Conservation (phyloP, 2,113 vertebrate species). For the Dissostichus mawsoni region DNA sequence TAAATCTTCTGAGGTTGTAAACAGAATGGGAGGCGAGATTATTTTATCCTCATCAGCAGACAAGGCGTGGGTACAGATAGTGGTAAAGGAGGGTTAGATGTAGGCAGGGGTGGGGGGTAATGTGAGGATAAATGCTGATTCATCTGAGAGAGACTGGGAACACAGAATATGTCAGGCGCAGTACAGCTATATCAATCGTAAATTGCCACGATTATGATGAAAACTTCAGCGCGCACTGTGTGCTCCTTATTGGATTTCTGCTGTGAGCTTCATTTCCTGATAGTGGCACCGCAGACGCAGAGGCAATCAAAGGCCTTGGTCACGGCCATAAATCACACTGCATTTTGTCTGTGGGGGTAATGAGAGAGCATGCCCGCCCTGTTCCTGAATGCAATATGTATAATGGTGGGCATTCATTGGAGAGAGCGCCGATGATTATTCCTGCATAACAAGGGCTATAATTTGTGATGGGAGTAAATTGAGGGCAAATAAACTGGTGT, state of each 20-base stretch:
- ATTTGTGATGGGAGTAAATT: slow-evolving; percentile 75
- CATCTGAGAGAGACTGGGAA: slow-evolving; percentile 53
- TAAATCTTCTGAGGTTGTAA: slow-evolving; percentile 45
- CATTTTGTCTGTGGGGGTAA: slow-evolving; percentile 81
- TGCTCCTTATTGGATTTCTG: slow-evolving; percentile 82
- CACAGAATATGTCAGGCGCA: slow-evolving; percentile 69
- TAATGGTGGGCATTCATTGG: slow-evolving; percentile 52
- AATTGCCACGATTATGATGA: slow-evolving; percentile 79
- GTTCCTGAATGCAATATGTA: slow-evolving; percentile 75
- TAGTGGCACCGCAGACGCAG: slow-evolving; percentile 75
- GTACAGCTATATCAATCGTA: slow-evolving; percentile 80
- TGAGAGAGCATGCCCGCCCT: slow-evolving; percentile 75
- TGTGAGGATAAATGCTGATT: slow-evolving; percentile 69
- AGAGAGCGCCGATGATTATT: slow-evolving; percentile 70
- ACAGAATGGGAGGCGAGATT: slow-evolving; percentile 48
- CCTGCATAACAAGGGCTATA: slow-evolving; percentile 73
- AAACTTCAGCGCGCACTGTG: slow-evolving; percentile 63
- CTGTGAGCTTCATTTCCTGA: slow-evolving; percentile 83
- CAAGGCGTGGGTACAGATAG: slow-evolving; percentile 32
- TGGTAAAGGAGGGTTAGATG: slow-evolving; percentile 24
- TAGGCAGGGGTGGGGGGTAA: slow-evolving; percentile 17
- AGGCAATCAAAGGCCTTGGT: slow-evolving; percentile 82
- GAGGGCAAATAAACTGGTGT: slow-evolving; percentile 63
- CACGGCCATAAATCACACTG: slow-evolving; percentile 80
- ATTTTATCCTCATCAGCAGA: slow-evolving; percentile 26